phyloP scores from a whole-genome alignment of 30 jellyfish, hydroid and myxozoan genomes.

The Aurelia aurita complex sp. Pacific region DNA sequence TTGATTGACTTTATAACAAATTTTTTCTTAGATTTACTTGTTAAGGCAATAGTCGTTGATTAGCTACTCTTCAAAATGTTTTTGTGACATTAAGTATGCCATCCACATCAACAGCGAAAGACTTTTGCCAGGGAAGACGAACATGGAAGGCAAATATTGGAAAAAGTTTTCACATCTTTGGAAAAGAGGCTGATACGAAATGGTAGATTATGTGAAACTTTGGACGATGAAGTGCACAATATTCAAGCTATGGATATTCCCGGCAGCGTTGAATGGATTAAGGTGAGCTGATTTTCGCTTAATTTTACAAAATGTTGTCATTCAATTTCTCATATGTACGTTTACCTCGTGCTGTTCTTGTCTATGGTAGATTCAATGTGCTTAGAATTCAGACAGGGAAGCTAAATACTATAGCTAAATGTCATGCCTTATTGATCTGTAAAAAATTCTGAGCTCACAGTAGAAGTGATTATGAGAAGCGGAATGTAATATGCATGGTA shows the following conservation, averaged over 20 bases:
- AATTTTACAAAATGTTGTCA: not conserved
- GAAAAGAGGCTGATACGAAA: conserved; percentile 77
- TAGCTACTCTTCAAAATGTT: too few species aligned
- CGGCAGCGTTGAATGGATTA: conserved; percentile 67
- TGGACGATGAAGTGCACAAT: conserved; percentile 47
- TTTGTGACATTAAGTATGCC: too few species aligned
- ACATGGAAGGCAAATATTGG: conserved; percentile 33
- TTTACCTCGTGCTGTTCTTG: too few species aligned
- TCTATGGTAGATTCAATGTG: too few species aligned
- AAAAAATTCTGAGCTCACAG: too few species aligned
- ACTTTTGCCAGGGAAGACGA: conserved; percentile 43
- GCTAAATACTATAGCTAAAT: not conserved
- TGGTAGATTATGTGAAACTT: conserved; percentile 80
- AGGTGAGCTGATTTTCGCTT: conserved; percentile 40
- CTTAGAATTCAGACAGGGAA: not conserved
- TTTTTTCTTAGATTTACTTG: too few species aligned
- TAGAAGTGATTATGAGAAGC: too few species aligned
- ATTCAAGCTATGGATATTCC: conserved; percentile 56
- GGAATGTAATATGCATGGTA: too few species aligned
- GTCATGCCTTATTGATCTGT: too few species aligned
- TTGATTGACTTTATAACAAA: too few species aligned
- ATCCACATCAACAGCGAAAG: conserved; percentile 15
- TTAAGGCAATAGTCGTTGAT: too few species aligned
- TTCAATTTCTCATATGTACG: not conserved
- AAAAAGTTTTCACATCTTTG: conserved; percentile 26